phyloP scores from a whole-genome alignment of 1,140 invertebrate genomes.

The Drosophila virilis region DNA sequence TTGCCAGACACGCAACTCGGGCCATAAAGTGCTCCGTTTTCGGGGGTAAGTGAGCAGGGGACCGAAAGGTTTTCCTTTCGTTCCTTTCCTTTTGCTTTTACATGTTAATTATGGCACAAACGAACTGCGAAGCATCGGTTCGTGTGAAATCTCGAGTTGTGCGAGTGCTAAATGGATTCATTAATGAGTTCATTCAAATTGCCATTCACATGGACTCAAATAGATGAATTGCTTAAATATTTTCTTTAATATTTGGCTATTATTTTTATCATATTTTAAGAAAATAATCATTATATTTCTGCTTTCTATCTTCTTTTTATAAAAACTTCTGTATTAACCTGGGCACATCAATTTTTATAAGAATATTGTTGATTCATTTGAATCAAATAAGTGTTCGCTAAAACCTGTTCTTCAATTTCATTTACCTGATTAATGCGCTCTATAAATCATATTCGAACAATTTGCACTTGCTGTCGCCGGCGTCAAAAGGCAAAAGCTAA shows the following conservation, averaged over 20 bases:
- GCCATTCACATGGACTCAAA: neutral
- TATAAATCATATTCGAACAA: neutral
- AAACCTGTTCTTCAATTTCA: neutral
- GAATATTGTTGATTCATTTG: no score
- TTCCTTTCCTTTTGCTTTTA: neutral
- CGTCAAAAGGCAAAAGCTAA: conserved; percentile 24
- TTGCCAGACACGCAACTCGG: conserved; percentile 54
- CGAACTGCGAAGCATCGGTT: conserved; percentile 5
- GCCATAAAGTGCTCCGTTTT: conserved; percentile 22
- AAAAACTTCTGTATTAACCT: no score
- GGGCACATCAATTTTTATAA: no score
- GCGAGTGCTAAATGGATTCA: neutral
- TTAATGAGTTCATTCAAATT: neutral
- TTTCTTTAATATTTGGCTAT: neutral
- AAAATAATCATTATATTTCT: no score
- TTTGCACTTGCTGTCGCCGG: neutral
- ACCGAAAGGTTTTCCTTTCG: conserved; percentile 4
- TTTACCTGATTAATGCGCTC: neutral
- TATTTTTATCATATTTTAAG: no score
- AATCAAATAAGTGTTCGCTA: neutral
- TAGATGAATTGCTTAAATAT: neutral
- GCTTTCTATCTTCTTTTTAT: no score
- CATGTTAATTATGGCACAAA: conserved; percentile 30
- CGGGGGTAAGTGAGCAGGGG: conserved; percentile 14
- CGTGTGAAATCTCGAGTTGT: conserved; percentile 16